phyloP scores from a whole-genome alignment of 2,888 invertebrate species.

The Scelioninae gen. 1 region DNA sequence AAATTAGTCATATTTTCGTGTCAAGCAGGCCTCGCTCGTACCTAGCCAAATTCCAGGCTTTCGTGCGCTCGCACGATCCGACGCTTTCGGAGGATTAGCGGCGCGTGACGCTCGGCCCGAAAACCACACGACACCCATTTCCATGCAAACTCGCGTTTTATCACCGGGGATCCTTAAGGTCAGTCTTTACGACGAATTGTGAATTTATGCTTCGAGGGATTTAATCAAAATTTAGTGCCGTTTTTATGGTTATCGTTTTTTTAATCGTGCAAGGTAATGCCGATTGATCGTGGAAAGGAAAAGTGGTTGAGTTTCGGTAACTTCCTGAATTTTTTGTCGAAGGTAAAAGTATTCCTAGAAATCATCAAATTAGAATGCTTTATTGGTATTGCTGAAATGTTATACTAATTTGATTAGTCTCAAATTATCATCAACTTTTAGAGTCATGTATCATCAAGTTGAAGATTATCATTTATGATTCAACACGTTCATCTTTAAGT shows the following conservation, averaged over 20 bases:
- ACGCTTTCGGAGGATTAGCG: slow-evolving; percentile 73
- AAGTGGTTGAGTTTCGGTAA: background rate
- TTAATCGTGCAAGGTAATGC: slow-evolving; percentile 44
- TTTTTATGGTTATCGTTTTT: slow-evolving; percentile 55
- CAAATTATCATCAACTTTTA: no score
- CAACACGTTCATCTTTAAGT: no score
- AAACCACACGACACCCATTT: slow-evolving; percentile 67
- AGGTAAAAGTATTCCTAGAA: no score
- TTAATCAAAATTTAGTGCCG: slow-evolving; percentile 63
- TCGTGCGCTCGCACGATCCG: slow-evolving; percentile 75
- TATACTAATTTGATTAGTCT: no score
- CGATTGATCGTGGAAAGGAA: slow-evolving; percentile 23
- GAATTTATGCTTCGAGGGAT: slow-evolving; percentile 54
- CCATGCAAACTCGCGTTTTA: slow-evolving; percentile 65
- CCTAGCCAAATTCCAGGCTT: slow-evolving; percentile 74
- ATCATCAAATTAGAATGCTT: no score
- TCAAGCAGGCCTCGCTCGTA: slow-evolving; percentile 64
- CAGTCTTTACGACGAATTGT: slow-evolving; percentile 58
- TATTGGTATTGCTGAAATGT: no score
- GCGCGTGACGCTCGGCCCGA: slow-evolving; percentile 72
- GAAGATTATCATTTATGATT: no score
- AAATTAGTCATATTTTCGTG: slow-evolving; percentile 80
- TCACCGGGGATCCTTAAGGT: slow-evolving; percentile 55
- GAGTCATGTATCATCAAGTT: no score
- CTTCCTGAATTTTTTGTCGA: background rate